Percentiles rank a stretch among this genome's conserved stretches.
phyloP scores from a whole-genome alignment of 2,888 invertebrate genomes.

The Clistopyga incitator region DNA sequence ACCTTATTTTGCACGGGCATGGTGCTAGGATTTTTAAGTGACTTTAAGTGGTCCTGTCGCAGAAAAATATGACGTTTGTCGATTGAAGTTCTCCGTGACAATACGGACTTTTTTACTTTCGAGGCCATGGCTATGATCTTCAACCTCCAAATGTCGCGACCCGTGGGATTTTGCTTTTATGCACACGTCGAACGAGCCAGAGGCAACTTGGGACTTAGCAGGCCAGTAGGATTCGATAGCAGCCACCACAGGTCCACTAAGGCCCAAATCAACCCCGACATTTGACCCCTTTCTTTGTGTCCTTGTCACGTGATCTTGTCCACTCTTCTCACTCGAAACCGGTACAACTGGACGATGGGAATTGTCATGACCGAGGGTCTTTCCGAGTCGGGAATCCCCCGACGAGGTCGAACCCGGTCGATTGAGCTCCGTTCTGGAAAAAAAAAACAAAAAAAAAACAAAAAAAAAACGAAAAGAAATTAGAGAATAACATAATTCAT shows the following conservation, averaged over 20 bases:
- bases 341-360: constrained; percentile 55
- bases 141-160: not conserved
- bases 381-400: not conserved
- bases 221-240: constrained; percentile 90
- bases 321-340: constrained; percentile 39
- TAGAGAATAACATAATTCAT: too few species aligned
- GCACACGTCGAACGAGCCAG: constrained; percentile 70
- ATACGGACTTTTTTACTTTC: not conserved
- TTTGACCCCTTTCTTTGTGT: constrained; percentile 42
- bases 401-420: constrained; percentile 30
- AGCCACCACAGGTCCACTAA: constrained; percentile 90
- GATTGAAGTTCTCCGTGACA: not conserved
- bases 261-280: constrained; percentile 87
- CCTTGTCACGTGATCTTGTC: constrained; percentile 8
- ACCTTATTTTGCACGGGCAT: too few species aligned
- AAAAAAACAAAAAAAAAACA: constrained; percentile 39
- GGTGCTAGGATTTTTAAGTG: not conserved
- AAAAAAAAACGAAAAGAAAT: constrained; percentile 39
- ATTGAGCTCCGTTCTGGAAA: constrained; percentile 35
- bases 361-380: constrained; percentile 5
- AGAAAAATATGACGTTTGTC: not conserved
- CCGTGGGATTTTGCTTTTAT: not conserved
- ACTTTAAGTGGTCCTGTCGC: not conserved
- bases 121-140: not conserved
- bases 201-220: constrained; percentile 94